A percentile compares a stretch with the other conserved stretches of the same genome.
These are phyloP conservation scores for Belgica antarctica DNA, from an alignment of 2,888 invertebrate genomes.

Conservation along the genomic window DNA sequence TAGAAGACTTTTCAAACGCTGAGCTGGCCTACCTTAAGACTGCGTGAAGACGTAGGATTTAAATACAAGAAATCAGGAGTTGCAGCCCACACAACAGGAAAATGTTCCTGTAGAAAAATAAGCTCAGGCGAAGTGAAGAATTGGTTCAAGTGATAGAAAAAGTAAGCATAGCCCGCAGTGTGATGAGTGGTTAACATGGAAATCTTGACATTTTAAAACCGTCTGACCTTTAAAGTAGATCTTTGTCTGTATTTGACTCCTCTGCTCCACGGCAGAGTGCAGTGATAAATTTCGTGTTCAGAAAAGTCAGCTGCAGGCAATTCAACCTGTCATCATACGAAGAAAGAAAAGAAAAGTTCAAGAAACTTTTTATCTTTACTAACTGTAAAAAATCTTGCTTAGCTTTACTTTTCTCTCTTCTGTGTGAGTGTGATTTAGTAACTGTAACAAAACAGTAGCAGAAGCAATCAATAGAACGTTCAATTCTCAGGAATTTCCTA, in stretches of 20 bases:
- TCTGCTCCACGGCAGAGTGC: background rate
- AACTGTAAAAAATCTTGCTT: background rate
- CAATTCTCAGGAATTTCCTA: background rate
- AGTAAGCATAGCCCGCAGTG: too few species aligned
- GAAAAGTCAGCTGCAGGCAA: background rate
- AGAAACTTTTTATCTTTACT: slow-evolving; percentile 20
- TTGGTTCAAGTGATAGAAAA: too few species aligned
- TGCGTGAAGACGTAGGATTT: too few species aligned
- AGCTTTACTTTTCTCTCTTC: background rate
- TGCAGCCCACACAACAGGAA: too few species aligned
- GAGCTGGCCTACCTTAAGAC: too few species aligned
- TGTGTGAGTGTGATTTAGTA: background rate
- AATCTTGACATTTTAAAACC: too few species aligned
- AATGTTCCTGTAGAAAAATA: too few species aligned
- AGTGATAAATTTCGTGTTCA: background rate
- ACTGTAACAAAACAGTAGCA: background rate
- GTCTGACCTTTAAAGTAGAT: slow-evolving; percentile 32
- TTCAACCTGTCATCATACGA: background rate
- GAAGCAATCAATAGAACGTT: background rate
- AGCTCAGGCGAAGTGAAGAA: too few species aligned
- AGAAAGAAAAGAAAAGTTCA: background rate
- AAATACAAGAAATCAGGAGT: too few species aligned
- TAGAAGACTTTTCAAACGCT: too few species aligned
- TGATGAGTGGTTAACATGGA: too few species aligned
- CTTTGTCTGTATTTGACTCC: slow-evolving; percentile 16